Conservation (phyloP, 2,113 vertebrate genomes). For the Trinectes maculatus region DNA sequence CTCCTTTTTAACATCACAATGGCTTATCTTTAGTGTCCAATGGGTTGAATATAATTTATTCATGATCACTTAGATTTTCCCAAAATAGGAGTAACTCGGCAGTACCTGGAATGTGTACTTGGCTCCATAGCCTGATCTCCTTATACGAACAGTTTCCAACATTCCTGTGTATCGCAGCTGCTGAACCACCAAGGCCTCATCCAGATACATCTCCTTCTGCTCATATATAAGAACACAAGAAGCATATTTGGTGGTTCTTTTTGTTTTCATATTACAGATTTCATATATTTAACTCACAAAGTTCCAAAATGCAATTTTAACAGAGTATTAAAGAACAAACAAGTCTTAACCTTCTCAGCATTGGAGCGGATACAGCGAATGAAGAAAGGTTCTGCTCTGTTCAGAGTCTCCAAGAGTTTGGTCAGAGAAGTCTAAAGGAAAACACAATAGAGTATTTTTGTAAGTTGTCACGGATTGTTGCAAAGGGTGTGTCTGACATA, state of each 20-base stretch:
- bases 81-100: not conserved
- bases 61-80: not conserved
- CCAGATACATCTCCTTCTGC: constrained; percentile 93
- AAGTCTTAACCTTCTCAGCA: constrained; percentile 89
- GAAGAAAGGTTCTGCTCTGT: constrained; percentile 95
- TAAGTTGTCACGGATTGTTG: not conserved
- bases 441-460: not conserved
- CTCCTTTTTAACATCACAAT: not conserved
- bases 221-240: constrained; percentile 41
- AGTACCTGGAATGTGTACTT: constrained; percentile 96
- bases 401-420: constrained; percentile 92
- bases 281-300: no score
- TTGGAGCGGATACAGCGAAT: constrained; percentile 98
- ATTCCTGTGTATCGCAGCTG: constrained; percentile 98
- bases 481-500: not conserved
- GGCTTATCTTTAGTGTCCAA: not conserved
- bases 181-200: constrained; percentile 92
- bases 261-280: not conserved
- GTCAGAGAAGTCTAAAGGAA: constrained; percentile 88
- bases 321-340: not conserved
- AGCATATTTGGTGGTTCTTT: not conserved
- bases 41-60: not conserved
- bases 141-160: constrained; percentile 96
- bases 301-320: not conserved
- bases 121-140: constrained; percentile 95